A percentile compares a stretch with the other conserved stretches of the same genome.
Evolutionary conservation across 2,797 vertebrate genomes (phyloP).

Genomic region (Avahi laniger): DNA sequence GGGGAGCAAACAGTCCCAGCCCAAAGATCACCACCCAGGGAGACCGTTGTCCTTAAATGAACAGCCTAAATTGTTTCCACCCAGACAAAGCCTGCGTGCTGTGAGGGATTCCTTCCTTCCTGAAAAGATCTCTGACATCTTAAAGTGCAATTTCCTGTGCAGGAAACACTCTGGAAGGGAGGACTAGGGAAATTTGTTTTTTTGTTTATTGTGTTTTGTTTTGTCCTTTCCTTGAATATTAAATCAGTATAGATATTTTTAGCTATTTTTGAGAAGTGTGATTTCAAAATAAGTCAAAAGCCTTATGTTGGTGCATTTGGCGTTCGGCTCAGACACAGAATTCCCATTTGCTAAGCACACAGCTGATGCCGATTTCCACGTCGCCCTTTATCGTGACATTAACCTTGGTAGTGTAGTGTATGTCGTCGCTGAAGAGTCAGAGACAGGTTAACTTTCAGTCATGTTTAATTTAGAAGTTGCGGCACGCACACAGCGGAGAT

Average conservation of each 20-base stretch:
- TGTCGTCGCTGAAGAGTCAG: neutral
- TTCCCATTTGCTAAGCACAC: neutral
- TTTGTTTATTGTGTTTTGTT: neutral
- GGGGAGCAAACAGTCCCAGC: neutral
- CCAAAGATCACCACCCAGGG: neutral
- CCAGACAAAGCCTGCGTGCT: neutral
- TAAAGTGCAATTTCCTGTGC: neutral
- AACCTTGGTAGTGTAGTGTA: neutral
- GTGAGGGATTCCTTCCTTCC: neutral
- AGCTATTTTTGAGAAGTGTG: neutral
- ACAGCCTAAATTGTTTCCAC: neutral
- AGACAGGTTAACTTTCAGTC: neutral
- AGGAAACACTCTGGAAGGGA: neutral
- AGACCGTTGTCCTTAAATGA: neutral
- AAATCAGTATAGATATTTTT: neutral
- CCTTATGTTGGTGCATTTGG: neutral
- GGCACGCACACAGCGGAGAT: rapidly evolving
- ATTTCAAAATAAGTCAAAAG: neutral
- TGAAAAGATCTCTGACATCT: neutral
- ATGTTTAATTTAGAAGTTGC: neutral
- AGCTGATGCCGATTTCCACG: rapidly evolving
- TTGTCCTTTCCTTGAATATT: neutral
- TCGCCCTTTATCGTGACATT: neutral
- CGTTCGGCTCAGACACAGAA: neutral
- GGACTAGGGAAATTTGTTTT: neutral